Conservation (phyloP, 2,888 invertebrate genomes). For the Ptilodon capucinus region DNA sequence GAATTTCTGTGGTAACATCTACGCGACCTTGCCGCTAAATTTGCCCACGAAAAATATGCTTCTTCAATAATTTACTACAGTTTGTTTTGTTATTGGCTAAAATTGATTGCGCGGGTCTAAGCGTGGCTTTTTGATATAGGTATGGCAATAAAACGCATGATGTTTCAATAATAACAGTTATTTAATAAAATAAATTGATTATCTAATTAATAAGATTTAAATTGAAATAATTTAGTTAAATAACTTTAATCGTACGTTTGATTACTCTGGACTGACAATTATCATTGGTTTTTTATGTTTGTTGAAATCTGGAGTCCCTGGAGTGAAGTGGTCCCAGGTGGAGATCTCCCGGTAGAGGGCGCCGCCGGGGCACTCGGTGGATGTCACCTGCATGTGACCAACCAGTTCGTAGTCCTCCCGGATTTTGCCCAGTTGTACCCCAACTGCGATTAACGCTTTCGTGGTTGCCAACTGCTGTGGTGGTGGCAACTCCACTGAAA, state of each 20-base stretch:
- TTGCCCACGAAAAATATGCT: too few species aligned
- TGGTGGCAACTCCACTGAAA: constrained; percentile 82
- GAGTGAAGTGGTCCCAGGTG: constrained; percentile 82
- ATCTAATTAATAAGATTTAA: too few species aligned
- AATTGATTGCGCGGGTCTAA: too few species aligned
- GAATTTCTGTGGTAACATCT: too few species aligned
- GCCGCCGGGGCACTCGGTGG: constrained; percentile 87
- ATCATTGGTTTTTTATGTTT: neutral
- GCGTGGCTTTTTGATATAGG: too few species aligned
- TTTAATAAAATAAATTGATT: too few species aligned
- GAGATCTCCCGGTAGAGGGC: constrained; percentile 83
- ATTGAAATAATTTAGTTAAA: neutral
- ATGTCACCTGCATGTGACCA: constrained; percentile 79
- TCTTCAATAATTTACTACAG: too few species aligned
- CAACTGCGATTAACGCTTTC: constrained; percentile 81
- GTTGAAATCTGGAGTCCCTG: constrained; percentile 21
- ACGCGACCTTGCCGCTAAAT: too few species aligned
- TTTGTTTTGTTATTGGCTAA: too few species aligned
- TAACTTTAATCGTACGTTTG: neutral
- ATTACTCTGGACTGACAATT: neutral
- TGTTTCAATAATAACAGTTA: too few species aligned
- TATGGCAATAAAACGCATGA: too few species aligned
- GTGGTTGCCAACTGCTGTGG: constrained; percentile 78
- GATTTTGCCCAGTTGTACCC: constrained; percentile 81
- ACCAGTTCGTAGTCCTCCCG: constrained; percentile 82